Conservation (phyloP, 2,113 vertebrate species). For the Merops nubicus region DNA sequence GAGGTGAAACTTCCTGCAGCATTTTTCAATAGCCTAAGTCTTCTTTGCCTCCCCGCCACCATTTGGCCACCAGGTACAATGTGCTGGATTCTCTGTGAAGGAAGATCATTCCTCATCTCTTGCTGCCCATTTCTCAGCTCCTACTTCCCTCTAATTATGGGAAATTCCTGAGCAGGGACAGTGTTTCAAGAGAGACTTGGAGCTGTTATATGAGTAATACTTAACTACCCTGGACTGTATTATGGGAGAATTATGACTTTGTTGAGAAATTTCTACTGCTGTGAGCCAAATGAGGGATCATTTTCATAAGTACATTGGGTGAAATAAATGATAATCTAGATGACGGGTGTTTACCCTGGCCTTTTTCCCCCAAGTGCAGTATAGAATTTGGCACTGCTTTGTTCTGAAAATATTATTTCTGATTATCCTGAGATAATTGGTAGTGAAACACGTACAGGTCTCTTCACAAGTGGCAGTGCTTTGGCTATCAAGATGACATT, state of each 20-base stretch:
- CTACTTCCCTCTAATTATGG: background rate
- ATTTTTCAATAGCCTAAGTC: background rate
- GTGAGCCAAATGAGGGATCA: slow-evolving; percentile 70
- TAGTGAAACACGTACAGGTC: slow-evolving; percentile 6
- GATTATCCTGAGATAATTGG: slow-evolving; percentile 58
- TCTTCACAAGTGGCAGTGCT: background rate
- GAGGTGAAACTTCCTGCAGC: background rate
- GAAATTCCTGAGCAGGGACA: slow-evolving; percentile 9
- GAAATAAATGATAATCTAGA: slow-evolving; percentile 70
- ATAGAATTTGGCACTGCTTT: slow-evolving; percentile 64
- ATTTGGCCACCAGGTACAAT: background rate
- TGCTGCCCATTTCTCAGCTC: background rate
- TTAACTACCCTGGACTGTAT: slow-evolving; percentile 31
- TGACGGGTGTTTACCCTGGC: slow-evolving; percentile 56
- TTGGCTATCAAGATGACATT: background rate
- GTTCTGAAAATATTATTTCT: slow-evolving; percentile 66
- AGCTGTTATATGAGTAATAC: slow-evolving; percentile 13
- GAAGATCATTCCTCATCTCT: background rate
- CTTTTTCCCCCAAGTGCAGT: slow-evolving; percentile 57
- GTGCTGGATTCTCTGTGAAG: background rate
- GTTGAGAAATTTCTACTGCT: slow-evolving; percentile 41
- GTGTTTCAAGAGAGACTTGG: slow-evolving; percentile 5
- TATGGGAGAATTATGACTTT: slow-evolving; percentile 54
- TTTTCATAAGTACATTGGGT: slow-evolving; percentile 75
- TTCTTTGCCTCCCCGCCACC: background rate